Base-by-base conservation (phyloP, 2,113 vertebrate species). In the Merops nubicus region DNA sequence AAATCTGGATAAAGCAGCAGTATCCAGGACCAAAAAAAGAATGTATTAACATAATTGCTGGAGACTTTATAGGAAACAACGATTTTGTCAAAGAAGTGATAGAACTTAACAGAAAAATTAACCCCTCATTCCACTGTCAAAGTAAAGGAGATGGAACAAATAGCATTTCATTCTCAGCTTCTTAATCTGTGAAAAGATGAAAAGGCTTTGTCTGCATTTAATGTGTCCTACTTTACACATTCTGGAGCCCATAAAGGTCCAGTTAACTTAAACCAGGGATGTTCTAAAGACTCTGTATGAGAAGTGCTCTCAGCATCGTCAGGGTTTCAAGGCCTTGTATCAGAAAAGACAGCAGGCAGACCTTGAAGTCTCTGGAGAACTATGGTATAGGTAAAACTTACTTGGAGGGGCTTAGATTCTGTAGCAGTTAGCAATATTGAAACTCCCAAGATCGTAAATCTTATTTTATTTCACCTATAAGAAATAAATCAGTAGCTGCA, bases 41-140 rank as follows among this genome's bases (percentile, higher is more conserved):
- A 20, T 97, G 98, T 72, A 96, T 99, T 83, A 99, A 99, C 97
- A 98, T 99, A 25, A 98, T 99, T 59, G 99, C 99, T 4, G 99
- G 98, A 15, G 99, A 99, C 97, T 99, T 99, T 6, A 95, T 99
- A 60, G 98, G 98, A 6, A 96, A 96, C 0, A 63, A 97, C 17
- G 94, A 98, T 5, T 98, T 99, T 77, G 98, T 99, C 69, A 89
- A 97, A 4, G 97, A 98, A 8, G 98, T 99, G 70, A 98, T 99
- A 31, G 73, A 85, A 4, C 98, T 99, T 17, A 99, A 99, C 88
- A 86, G 59, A 19, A 99, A 96, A 96, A 93, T 92, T 64, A 92
- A 92, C 81, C 38, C 60, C 79, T 54, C 31, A 8, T 62, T 73
- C 62, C 17, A 33, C 22, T 92, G 91, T 64, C 65, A 38, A 26